Evolutionary conservation across 2,797 vertebrate species (phyloP).

Genomic region (Macropus fuliginosus): DNA sequence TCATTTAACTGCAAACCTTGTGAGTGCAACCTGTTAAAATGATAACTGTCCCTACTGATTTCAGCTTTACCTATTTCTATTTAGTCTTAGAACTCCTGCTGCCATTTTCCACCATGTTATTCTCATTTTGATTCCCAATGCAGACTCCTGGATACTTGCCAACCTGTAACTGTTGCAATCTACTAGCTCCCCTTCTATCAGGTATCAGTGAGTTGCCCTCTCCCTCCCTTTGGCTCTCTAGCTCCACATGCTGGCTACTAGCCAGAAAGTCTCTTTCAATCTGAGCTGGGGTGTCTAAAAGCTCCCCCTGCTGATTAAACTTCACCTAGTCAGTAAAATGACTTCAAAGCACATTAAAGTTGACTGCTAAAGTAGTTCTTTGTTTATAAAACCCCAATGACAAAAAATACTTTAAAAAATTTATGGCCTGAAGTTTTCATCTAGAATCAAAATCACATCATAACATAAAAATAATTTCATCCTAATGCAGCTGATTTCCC

Average conservation of each 20-base stretch:
- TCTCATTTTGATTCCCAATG: background rate
- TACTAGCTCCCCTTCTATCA: background rate
- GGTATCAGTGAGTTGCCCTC: background rate
- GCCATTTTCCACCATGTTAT: background rate
- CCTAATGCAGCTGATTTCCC: conserved; percentile 45
- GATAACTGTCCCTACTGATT: background rate
- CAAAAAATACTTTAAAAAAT: conserved; percentile 44
- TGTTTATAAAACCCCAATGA: conserved; percentile 34
- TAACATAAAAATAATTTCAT: conserved; percentile 57
- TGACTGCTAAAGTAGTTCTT: background rate
- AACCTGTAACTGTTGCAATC: background rate
- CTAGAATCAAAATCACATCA: conserved; percentile 55
- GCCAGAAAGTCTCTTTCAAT: background rate
- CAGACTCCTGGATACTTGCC: background rate
- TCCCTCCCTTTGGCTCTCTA: background rate
- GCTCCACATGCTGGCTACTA: background rate
- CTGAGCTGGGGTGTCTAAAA: background rate
- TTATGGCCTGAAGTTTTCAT: conserved; percentile 41
- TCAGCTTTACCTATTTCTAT: background rate
- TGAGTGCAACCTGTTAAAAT: background rate
- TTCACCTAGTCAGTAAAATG: background rate
- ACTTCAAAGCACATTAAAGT: background rate
- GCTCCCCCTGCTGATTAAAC: background rate
- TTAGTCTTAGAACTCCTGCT: background rate
- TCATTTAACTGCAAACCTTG: background rate